These are phyloP conservation scores for Creontiades dilutus DNA, from an alignment of 2,888 invertebrate species.

Conservation along the genomic window DNA sequence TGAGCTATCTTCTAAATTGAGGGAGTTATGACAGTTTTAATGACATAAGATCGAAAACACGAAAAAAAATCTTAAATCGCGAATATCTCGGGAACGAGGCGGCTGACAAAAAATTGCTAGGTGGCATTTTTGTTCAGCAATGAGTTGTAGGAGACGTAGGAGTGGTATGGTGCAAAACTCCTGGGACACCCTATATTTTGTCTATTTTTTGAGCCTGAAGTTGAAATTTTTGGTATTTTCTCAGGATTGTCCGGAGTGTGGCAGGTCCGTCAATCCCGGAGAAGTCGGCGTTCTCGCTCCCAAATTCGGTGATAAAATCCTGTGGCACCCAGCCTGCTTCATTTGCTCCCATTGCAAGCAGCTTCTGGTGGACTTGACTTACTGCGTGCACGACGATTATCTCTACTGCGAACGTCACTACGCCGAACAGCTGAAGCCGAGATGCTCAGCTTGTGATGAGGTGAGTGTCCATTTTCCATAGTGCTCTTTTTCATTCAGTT, in stretches of 20 bases:
- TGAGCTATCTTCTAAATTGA: too few species aligned
- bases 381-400: slow-evolving; percentile 93
- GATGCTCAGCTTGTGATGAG: slow-evolving; percentile 99
- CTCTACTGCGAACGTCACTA: slow-evolving; percentile 97
- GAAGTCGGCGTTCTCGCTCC: slow-evolving; percentile 92
- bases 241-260: slow-evolving; percentile 91
- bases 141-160: too few species aligned
- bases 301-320: slow-evolving; percentile 86
- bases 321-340: slow-evolving; percentile 97
- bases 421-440: slow-evolving; percentile 95
- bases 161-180: too few species aligned
- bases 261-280: slow-evolving; percentile 87
- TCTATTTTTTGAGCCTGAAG: not conserved
- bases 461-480: slow-evolving; percentile 80
- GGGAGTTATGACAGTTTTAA: too few species aligned
- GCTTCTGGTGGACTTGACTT: slow-evolving; percentile 96
- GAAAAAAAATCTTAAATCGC: too few species aligned
- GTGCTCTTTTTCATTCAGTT: slow-evolving; percentile 19
- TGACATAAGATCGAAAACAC: too few species aligned
- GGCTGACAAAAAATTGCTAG: too few species aligned
- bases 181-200: not conserved
- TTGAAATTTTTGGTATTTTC: slow-evolving; percentile 77
- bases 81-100: too few species aligned
- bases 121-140: too few species aligned
- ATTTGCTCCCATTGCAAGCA: slow-evolving; percentile 93